phyloP scores from a whole-genome alignment of 2,797 vertebrate genomes.

The Perodicticus potto region DNA sequence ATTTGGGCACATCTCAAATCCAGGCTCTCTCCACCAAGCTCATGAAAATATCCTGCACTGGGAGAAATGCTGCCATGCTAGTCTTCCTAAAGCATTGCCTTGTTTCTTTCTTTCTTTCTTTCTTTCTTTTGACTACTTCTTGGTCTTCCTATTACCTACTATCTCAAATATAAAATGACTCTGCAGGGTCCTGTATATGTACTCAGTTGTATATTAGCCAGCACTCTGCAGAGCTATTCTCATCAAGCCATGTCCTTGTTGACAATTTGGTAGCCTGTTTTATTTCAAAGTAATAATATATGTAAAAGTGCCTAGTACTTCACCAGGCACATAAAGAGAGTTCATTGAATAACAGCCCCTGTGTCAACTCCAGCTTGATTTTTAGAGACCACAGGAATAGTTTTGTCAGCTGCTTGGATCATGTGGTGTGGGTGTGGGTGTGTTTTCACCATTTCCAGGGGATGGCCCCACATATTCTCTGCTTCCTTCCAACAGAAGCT shows the following conservation, averaged over 20 bases:
- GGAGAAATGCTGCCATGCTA: neutral
- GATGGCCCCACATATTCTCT: neutral
- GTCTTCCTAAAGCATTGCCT: neutral
- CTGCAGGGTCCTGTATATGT: neutral
- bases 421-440: no score
- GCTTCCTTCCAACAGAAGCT: neutral
- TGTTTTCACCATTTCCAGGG: slow-evolving; percentile 5
- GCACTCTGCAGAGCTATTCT: neutral
- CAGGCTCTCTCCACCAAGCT: neutral
- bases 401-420: neutral
- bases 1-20: neutral
- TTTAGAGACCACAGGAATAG: neutral
- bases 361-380: neutral
- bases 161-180: neutral
- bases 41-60: neutral
- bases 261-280: neutral
- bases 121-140: neutral
- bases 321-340: neutral
- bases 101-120: neutral
- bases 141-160: neutral
- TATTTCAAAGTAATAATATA: neutral
- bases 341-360: neutral
- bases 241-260: neutral
- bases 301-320: neutral
- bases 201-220: neutral